Evolutionary conservation across 2,797 vertebrate species (phyloP).

Genomic region (Oophaga sylvatica): DNA sequence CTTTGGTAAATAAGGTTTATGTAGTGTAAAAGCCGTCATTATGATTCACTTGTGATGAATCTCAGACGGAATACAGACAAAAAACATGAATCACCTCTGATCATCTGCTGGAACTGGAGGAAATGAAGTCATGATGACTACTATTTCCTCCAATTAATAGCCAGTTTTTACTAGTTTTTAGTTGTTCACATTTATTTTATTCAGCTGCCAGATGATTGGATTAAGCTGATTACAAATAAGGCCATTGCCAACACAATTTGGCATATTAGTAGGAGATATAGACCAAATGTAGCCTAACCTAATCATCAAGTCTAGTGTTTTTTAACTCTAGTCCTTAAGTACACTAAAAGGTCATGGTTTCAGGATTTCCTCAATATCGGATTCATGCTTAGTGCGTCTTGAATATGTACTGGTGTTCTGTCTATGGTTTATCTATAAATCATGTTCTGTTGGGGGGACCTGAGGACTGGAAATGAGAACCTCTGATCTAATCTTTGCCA

Average conservation of each 20-base stretch:
- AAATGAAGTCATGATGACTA: conserved; percentile 16
- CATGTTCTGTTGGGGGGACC: neutral
- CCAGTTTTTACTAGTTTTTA: neutral
- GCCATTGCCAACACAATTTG: neutral
- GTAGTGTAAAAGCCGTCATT: neutral
- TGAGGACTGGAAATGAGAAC: neutral
- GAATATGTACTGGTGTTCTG: neutral
- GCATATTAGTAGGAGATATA: neutral
- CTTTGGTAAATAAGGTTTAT: neutral
- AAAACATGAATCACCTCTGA: neutral
- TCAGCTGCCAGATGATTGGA: neutral
- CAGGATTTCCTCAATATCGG: neutral
- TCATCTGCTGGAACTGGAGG: neutral
- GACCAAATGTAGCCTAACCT: neutral
- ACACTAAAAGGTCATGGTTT: neutral
- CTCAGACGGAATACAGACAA: neutral
- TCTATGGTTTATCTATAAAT: neutral
- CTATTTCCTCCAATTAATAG: neutral
- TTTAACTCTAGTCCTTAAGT: neutral
- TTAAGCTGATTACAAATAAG: neutral
- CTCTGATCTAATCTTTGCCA: neutral
- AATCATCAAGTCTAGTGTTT: neutral
- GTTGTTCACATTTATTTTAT: neutral
- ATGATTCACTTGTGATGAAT: neutral
- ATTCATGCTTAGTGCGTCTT: neutral